A percentile compares a stretch with the other conserved stretches of the same genome.
These are phyloP conservation scores for Pionites leucogaster DNA, from an alignment of 2,113 vertebrate genomes.

Conservation along the genomic window DNA sequence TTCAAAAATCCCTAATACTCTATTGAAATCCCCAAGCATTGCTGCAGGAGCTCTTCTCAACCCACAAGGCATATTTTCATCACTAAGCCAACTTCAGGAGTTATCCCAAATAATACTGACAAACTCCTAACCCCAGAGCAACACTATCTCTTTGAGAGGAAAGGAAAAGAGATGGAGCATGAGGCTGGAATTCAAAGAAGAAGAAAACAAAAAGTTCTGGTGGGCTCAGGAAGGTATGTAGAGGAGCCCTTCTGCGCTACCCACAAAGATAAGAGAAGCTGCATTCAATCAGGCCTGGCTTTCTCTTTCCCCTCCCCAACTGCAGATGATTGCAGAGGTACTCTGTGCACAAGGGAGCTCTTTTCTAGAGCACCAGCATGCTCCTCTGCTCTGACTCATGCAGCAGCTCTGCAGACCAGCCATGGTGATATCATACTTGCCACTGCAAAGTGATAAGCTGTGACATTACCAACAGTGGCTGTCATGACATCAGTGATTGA, in stretches of 20 bases:
- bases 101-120: constrained; percentile 50
- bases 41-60: constrained; percentile 60
- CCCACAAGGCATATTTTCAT: constrained; percentile 47
- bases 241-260: constrained; percentile 38
- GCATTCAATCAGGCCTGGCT: constrained; percentile 6
- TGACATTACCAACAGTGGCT: constrained; percentile 48
- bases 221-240: constrained; percentile 33
- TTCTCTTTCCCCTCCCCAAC: background rate
- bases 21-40: constrained; percentile 36
- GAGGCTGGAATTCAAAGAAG: constrained; percentile 28
- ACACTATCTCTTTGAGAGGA: background rate
- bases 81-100: background rate
- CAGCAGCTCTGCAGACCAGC: constrained; percentile 14
- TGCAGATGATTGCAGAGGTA: constrained; percentile 56
- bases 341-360: constrained; percentile 31
- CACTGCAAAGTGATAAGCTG: constrained; percentile 50
- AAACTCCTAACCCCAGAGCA: constrained; percentile 39
- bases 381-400: constrained; percentile 31
- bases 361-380: constrained; percentile 38
- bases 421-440: constrained; percentile 41
- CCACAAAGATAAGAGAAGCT: constrained; percentile 47
- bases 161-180: background rate
- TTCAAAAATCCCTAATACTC: constrained; percentile 58
- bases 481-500: constrained; percentile 54
- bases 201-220: constrained; percentile 51